A percentile compares a stretch with the other conserved stretches of the same genome.
phyloP scores from a whole-genome alignment of 2,888 invertebrate species.

The Marronus borbonicus region DNA sequence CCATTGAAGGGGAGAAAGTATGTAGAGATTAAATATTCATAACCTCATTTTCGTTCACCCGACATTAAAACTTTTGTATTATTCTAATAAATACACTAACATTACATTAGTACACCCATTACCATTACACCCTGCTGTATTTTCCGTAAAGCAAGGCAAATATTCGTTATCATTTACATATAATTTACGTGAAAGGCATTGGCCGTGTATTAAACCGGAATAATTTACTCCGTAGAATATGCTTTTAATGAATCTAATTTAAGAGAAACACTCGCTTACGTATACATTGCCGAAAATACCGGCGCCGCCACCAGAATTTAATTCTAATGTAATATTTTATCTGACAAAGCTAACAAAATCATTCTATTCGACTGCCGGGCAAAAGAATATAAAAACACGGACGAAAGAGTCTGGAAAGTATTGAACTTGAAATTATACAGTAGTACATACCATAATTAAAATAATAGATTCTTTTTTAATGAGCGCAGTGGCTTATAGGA shows the following conservation, averaged over 20 bases:
- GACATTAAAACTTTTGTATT: slow-evolving; percentile 11
- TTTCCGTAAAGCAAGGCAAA: slow-evolving; percentile 30
- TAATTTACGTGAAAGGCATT: slow-evolving; percentile 43
- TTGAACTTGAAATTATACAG: too few species aligned
- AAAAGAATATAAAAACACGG: too few species aligned
- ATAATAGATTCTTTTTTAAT: too few species aligned
- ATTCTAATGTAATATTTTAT: slow-evolving; percentile 37
- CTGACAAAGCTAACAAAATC: slow-evolving; percentile 22
- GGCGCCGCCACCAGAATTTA: slow-evolving; percentile 10
- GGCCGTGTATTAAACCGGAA: slow-evolving; percentile 40
- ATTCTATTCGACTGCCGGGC: not conserved
- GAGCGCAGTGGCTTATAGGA: too few species aligned
- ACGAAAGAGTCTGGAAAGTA: too few species aligned
- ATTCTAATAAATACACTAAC: slow-evolving; percentile 31
- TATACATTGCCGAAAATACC: not conserved
- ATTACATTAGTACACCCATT: too few species aligned
- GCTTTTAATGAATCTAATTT: slow-evolving; percentile 41
- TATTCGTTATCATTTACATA: slow-evolving; percentile 46
- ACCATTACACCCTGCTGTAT: slow-evolving; percentile 23
- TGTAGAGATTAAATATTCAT: slow-evolving; percentile 36
- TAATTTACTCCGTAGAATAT: slow-evolving; percentile 35
- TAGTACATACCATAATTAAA: too few species aligned
- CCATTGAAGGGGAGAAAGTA: not conserved
- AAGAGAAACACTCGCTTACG: slow-evolving; percentile 7
- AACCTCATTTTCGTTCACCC: slow-evolving; percentile 18